These are phyloP conservation scores for Ciconia maguari DNA, from an alignment of 2,113 vertebrate genomes.

Conservation along the genomic window DNA sequence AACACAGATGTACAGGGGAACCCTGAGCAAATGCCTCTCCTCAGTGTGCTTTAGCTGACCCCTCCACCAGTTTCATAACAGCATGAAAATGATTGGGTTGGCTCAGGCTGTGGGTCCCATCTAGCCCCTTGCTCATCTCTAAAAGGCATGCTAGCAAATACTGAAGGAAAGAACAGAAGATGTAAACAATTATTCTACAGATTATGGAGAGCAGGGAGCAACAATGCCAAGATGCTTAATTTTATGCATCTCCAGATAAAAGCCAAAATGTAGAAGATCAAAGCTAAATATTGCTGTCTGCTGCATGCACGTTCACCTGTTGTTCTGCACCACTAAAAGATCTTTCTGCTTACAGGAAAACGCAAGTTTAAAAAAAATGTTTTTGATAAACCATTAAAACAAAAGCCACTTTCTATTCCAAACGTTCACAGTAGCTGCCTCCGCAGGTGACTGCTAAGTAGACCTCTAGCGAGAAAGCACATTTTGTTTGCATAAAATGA, in stretches of 20 bases:
- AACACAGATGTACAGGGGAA: rapidly evolving
- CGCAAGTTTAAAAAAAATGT: background rate
- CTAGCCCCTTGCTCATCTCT: background rate
- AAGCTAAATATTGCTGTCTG: background rate
- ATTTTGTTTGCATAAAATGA: slow-evolving; percentile 13
- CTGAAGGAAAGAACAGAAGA: background rate
- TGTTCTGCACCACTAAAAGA: background rate
- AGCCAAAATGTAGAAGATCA: background rate
- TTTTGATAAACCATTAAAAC: slow-evolving; percentile 41
- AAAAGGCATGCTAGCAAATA: background rate
- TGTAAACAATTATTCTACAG: background rate
- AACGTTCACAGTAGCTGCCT: background rate
- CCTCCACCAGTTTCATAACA: background rate
- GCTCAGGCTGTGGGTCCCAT: background rate
- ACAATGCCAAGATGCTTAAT: background rate
- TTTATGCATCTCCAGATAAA: background rate
- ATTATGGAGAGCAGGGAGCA: background rate
- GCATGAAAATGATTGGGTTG: rapidly evolving
- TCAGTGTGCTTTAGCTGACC: background rate
- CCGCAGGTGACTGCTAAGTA: slow-evolving; percentile 50
- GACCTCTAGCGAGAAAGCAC: slow-evolving; percentile 1
- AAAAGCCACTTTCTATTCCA: slow-evolving; percentile 35
- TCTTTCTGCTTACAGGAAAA: slow-evolving; percentile 27
- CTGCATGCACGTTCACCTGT: background rate
- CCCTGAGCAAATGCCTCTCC: background rate